Conservation (phyloP, 2,113 vertebrate species). For the Hemiprocne comata region DNA sequence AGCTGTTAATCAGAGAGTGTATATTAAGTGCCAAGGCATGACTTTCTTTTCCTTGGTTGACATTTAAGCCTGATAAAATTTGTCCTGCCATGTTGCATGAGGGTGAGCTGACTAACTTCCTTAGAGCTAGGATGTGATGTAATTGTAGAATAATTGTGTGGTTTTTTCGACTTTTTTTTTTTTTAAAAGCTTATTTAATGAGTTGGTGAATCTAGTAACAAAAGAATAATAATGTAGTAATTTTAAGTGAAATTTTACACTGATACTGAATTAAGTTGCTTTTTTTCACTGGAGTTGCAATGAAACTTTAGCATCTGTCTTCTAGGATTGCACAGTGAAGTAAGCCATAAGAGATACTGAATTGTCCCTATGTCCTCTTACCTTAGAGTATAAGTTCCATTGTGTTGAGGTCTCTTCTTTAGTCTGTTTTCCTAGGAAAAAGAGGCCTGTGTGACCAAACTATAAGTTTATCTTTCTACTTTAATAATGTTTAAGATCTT, state of each 20-base stretch:
- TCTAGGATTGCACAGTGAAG: fast-evolving
- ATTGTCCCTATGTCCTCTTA: background rate
- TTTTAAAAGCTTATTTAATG: background rate
- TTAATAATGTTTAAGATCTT: background rate
- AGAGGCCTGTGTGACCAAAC: background rate
- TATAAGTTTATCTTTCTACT: fast-evolving
- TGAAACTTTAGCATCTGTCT: background rate
- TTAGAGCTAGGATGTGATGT: fast-evolving
- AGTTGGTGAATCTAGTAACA: background rate
- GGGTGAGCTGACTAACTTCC: background rate
- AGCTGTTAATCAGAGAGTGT: background rate
- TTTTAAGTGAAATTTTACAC: background rate
- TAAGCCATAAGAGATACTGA: background rate
- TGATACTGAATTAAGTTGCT: background rate
- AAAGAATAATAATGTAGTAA: background rate
- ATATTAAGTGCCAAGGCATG: background rate
- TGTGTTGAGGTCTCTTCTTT: background rate
- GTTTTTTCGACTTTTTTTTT: background rate
- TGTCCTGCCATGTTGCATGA: background rate
- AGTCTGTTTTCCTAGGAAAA: background rate
- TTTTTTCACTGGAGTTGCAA: background rate
- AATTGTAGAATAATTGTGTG: no score
- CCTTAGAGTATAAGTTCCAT: background rate
- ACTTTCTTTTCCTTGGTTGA: background rate
- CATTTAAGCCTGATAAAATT: background rate